Conservation (phyloP, 2,888 invertebrate species). For the Meloe dianella region DNA sequence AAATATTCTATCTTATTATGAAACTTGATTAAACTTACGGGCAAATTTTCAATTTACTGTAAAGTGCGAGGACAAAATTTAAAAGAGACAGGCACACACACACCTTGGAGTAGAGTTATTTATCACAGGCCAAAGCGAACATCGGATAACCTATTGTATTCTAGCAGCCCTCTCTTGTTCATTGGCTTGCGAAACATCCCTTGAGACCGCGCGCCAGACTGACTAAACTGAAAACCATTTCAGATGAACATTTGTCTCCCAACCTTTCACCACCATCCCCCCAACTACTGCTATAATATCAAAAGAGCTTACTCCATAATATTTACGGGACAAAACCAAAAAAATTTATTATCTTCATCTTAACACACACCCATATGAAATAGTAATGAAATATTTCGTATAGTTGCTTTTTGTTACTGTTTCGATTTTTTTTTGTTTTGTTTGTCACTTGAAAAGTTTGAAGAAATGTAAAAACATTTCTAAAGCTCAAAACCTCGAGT, state of each 20-base stretch:
- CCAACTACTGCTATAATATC: conserved; percentile 16
- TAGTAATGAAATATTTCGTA: background rate
- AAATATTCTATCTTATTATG: background rate
- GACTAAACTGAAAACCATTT: conserved; percentile 43
- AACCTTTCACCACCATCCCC: conserved; percentile 36
- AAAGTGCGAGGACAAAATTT: background rate
- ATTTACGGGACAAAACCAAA: background rate
- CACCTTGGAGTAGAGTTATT: conserved; percentile 27
- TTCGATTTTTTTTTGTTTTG: background rate
- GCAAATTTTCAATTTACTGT: background rate
- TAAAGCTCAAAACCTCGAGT: background rate
- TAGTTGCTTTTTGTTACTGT: background rate
- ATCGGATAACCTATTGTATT: conserved; percentile 41
- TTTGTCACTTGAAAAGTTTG: background rate
- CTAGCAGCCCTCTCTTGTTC: conserved; percentile 40
- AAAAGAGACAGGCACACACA: background rate
- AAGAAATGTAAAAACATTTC: conserved; percentile 4
- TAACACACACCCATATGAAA: background rate
- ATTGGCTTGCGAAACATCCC: conserved; percentile 47
- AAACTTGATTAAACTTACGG: background rate
- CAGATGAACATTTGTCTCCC: conserved; percentile 43
- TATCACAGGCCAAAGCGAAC: conserved; percentile 38
- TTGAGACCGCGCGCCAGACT: conserved; percentile 42
- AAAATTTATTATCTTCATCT: background rate
- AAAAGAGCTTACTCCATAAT: conserved; percentile 21